Evolutionary conservation across 2,113 vertebrate genomes (phyloP), one percentile per base, ranked within the genome.

Genomic region (Dromiciops gliroides): DNA sequence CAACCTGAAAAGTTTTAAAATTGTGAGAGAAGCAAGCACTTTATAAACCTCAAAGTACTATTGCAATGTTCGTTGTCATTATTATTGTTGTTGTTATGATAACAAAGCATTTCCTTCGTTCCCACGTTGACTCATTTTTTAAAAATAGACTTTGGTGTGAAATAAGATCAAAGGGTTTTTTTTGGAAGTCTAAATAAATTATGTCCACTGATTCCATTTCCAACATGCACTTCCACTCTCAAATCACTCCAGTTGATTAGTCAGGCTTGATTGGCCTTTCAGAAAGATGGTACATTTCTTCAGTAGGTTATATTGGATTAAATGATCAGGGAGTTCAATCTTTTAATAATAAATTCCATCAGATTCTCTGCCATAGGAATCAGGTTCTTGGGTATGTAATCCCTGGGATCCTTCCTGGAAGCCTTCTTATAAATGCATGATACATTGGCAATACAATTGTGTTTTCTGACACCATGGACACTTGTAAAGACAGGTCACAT

Each of bases 141-240:
- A 93, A 93, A 97, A 95, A 97, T 96, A 96, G 95, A 44, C 95
- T 44, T 89, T 93, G 97, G 83, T 23, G 56, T 94, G 49, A 89
- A 94, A 96, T 95, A 91, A 93, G 75, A 90, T 89, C 93, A 89
- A 83, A 83, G 67, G 67, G 44, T 83, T 83, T 83, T 31, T 44
- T 83, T 83, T 83, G 67, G 67, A 83, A 48, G 25, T 94, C 95
- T 93, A 93, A 94, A 96, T 95, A 92, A 94, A 96, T 95, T 95
- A 8, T 7, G 94, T 93, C 94, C 96, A 96, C 95, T 97, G 95
- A 93, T 31, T 93, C 89, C 67, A 83, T 83, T 83, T 83, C 89
- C 51, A 90, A 96, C 83, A 94, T 92, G 90, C 94, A 93, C 53
- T 94, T 95, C 93, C 93, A 92, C 95, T 90, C 89, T 92, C 52